phyloP scores from a whole-genome alignment of 2,888 invertebrate genomes.

The Xanthia icteritia region DNA sequence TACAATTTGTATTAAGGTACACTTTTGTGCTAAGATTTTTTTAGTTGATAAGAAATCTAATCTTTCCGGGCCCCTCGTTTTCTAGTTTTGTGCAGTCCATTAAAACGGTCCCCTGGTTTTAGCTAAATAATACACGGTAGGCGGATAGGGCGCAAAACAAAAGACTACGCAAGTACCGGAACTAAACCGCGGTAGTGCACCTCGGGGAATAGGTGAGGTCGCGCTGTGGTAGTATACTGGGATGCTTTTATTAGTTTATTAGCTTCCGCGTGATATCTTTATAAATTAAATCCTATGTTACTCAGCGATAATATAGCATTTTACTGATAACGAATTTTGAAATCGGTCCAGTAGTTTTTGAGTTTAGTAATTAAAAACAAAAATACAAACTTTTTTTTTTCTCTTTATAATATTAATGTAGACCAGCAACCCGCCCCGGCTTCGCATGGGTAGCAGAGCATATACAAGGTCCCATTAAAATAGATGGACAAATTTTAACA shows the following conservation, averaged over 20 bases:
- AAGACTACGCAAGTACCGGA: conserved; percentile 86
- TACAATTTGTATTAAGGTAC: conserved; percentile 72
- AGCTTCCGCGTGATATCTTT: too few species aligned
- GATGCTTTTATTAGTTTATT: background rate
- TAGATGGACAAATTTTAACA: too few species aligned
- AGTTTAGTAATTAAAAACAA: too few species aligned
- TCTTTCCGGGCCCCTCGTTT: conserved; percentile 84
- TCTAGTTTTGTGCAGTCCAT: conserved; percentile 82
- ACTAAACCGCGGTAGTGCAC: conserved; percentile 85
- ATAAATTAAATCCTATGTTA: too few species aligned
- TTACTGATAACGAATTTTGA: too few species aligned
- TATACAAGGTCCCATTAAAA: too few species aligned
- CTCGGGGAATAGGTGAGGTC: conserved; percentile 80
- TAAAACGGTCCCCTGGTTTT: conserved; percentile 86
- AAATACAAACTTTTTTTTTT: too few species aligned
- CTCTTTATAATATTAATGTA: too few species aligned
- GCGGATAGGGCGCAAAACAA: conserved; percentile 83
- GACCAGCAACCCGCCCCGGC: too few species aligned
- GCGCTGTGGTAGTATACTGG: conserved; percentile 73
- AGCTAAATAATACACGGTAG: conserved; percentile 87
- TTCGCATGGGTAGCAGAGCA: too few species aligned
- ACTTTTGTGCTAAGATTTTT: conserved; percentile 77
- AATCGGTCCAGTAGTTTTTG: too few species aligned
- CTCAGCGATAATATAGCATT: too few species aligned
- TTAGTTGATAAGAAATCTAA: conserved; percentile 88